Base-by-base conservation (phyloP, 2,113 vertebrate species). In the Dryoscopus gambensis region DNA sequence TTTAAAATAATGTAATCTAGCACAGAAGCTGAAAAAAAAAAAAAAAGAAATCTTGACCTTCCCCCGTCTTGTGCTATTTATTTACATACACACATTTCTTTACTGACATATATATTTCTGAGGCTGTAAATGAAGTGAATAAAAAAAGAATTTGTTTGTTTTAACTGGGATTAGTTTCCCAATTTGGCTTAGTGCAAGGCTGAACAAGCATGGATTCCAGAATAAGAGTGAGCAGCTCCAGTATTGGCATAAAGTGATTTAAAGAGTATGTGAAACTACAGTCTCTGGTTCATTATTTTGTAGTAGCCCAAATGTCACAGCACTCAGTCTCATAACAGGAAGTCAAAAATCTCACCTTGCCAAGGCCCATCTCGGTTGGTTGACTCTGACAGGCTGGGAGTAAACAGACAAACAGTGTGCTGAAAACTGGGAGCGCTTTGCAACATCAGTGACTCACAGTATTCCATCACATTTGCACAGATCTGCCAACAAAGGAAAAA, bases 331-430 rank as follows among this genome's bases (percentile, higher is more conserved):
- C 65, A 50, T 25, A 68, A 59, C 0, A 78, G 28, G 42, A 70
- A 85, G 44, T 35, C 53, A 73, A 46, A 87, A 35, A 52, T 13
- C 97, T 95, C 73, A 98, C 98, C 98, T 97, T 98, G 79, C n/a
- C 98, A 98, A 16, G 98, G 87, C 60, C 98, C 98, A 23, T 99
- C 99, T 94, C 98, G 97, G 96, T 98, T 99, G 65, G 98, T 96
- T 50, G 98, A 98, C 91, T 99, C 99, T 20, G 98, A 98, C 83
- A 99, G 98, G 44, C 98, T 99, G 0, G 99, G 99, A 96, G 99
- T 99, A 96, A 99, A 99, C 91, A 99, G 98, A 95, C 99, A 99
- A 92, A 99, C 97, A 11, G 98, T 97, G 79, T 99, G 98, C 98
- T 99, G 99, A 63, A 99, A 98, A 84, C 98, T 98, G 8, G 98